Conservation (phyloP, 2,113 vertebrate species). For the Entelurus aequoreus region DNA sequence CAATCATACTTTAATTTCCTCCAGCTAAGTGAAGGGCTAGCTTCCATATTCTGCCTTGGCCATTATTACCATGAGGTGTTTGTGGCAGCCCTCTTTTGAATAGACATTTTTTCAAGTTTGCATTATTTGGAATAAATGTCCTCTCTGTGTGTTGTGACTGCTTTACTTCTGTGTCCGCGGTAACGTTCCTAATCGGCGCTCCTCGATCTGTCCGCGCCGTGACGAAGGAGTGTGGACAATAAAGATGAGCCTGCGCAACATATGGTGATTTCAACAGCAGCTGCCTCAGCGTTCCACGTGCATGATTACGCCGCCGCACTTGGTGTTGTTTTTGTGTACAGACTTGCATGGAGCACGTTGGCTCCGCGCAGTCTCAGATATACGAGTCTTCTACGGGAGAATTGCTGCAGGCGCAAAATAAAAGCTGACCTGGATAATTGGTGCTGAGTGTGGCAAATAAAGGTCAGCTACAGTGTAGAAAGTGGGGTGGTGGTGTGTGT, state of each 20-base stretch:
- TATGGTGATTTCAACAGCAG: slow-evolving; percentile 47
- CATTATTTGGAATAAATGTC: slow-evolving; percentile 66
- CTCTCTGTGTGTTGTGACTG: slow-evolving; percentile 38
- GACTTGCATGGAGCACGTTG: slow-evolving; percentile 17
- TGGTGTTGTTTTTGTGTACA: slow-evolving; percentile 6
- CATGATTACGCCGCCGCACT: slow-evolving; percentile 42
- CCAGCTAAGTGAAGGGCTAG: slow-evolving; percentile 74
- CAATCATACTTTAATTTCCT: slow-evolving; percentile 78
- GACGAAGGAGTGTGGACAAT: slow-evolving; percentile 30
- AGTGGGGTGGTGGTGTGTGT: neutral
- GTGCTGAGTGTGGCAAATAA: slow-evolving; percentile 4
- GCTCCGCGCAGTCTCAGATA: neutral
- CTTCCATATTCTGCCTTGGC: slow-evolving; percentile 47
- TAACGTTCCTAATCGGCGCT: slow-evolving; percentile 3
- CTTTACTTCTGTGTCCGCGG: neutral
- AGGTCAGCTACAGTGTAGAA: neutral
- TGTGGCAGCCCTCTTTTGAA: slow-evolving; percentile 46
- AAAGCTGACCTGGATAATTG: slow-evolving; percentile 16
- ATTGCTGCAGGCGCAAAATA: slow-evolving; percentile 1
- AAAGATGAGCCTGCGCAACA: slow-evolving; percentile 44
- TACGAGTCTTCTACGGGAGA: neutral
- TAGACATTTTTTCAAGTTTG: slow-evolving; percentile 46
- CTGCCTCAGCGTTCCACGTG: slow-evolving; percentile 52
- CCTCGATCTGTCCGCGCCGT: neutral
- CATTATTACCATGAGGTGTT: slow-evolving; percentile 30